Percentiles rank a stretch among this genome's conserved stretches.
Evolutionary conservation across 35 echinoderm and acorn worm species (phyloP).

Genomic region (Anneissia japonica): DNA sequence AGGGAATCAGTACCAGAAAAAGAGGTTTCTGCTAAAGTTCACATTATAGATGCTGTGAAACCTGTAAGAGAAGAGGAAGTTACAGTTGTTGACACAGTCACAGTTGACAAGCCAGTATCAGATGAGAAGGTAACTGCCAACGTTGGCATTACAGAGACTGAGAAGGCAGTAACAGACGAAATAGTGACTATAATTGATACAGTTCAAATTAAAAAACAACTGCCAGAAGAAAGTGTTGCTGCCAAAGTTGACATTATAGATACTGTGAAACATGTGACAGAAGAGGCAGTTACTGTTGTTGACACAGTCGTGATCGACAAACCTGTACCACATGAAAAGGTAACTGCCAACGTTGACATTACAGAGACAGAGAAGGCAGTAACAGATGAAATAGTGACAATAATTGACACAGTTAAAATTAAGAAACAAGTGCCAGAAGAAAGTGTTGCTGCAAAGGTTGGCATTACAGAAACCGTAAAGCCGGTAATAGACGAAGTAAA

Average conservation of each 20-base stretch:
- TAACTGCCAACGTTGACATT: neutral
- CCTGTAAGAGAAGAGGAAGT: neutral
- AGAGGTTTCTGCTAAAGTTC: neutral
- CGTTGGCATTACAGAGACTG: slow-evolving; percentile 1
- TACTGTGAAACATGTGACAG: neutral
- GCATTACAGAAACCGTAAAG: neutral
- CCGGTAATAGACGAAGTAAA: neutral
- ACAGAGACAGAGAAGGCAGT: too few species aligned
- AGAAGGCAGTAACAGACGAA: neutral
- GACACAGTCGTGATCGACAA: neutral
- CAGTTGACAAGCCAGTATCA: neutral
- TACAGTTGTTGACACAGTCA: neutral
- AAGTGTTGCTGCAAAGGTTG: too few species aligned
- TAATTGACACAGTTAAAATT: too few species aligned
- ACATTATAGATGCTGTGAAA: neutral
- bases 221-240: neutral
- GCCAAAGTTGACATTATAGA: neutral
- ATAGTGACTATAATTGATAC: slow-evolving; percentile 2
- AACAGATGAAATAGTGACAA: too few species aligned
- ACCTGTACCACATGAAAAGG: slow-evolving; percentile 5
- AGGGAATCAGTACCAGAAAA: neutral
- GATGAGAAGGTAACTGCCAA: slow-evolving; percentile 2
- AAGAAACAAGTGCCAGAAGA: too few species aligned
- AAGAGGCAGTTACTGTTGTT: neutral
- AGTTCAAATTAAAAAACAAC: neutral